A percentile compares a stretch with the other conserved stretches of the same genome.
These are phyloP conservation scores for Chymomyza procnemis DNA, from an alignment of 2,888 invertebrate species.

Conservation along the genomic window DNA sequence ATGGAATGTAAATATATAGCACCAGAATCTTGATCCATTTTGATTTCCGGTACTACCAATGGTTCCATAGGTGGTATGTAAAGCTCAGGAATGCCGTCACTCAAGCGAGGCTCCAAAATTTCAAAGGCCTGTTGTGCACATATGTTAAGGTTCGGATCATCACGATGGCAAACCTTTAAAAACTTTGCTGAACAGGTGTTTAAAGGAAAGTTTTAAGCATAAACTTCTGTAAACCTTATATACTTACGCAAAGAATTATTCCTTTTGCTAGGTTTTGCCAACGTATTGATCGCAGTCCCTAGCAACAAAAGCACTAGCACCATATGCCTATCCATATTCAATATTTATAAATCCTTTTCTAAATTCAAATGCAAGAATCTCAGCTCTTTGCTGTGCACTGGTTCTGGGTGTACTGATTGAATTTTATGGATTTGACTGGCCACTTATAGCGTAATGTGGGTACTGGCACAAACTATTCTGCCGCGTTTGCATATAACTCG, in stretches of 20 bases:
- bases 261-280: slow-evolving; percentile 9
- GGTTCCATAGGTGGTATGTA: slow-evolving; percentile 86
- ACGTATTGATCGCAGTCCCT: background rate
- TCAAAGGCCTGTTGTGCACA: slow-evolving; percentile 83
- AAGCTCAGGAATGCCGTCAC: slow-evolving; percentile 84
- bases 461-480: slow-evolving; percentile 50
- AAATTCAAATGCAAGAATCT: background rate
- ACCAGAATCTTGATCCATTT: slow-evolving; percentile 84
- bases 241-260: slow-evolving; percentile 45
- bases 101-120: slow-evolving; percentile 81
- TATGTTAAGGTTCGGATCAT: slow-evolving; percentile 81
- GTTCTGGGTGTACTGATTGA: slow-evolving; percentile 21
- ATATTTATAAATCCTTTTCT: background rate
- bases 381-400: slow-evolving; percentile 9
- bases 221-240: background rate
- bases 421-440: slow-evolving; percentile 9
- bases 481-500: slow-evolving; percentile 57
- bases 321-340: background rate
- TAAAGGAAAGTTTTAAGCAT: background rate
- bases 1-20: slow-evolving; percentile 85
- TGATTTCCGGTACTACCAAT: slow-evolving; percentile 83
- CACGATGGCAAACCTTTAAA: slow-evolving; percentile 83
- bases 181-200: slow-evolving; percentile 81
- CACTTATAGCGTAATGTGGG: slow-evolving; percentile 47
- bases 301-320: background rate